Conservation (phyloP, 2,113 vertebrate species). For the Microcebus lehilahytsara region DNA sequence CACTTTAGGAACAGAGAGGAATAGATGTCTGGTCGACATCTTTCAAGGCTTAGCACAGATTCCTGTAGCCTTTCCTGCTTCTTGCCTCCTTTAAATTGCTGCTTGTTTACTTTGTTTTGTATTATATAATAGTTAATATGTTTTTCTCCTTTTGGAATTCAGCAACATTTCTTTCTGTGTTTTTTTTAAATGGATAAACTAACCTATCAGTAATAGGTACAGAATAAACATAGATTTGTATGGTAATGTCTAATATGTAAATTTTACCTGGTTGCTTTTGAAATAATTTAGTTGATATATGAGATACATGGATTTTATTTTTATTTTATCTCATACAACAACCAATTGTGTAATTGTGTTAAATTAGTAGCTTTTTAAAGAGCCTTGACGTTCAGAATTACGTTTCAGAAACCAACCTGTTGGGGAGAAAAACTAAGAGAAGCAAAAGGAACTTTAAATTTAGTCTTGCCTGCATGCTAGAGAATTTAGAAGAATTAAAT, state of each 20-base stretch:
- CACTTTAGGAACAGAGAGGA: background rate
- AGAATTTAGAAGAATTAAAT: conserved; percentile 28
- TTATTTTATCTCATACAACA: background rate
- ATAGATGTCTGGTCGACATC: background rate
- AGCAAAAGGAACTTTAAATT: background rate
- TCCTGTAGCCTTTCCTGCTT: background rate
- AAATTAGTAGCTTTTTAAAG: conserved; percentile 26
- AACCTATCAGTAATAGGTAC: background rate
- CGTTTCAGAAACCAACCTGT: conserved; percentile 6
- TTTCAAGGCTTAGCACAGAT: background rate
- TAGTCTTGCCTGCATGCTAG: background rate
- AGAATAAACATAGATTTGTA: background rate
- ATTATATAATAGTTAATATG: background rate
- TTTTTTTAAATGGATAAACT: background rate
- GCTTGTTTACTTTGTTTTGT: background rate
- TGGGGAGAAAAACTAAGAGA: background rate
- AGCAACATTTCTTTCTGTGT: background rate
- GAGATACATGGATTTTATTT: background rate
- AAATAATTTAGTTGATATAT: background rate
- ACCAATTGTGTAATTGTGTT: background rate
- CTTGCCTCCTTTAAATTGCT: background rate
- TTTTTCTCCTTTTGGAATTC: conserved; percentile 10
- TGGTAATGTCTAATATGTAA: background rate
- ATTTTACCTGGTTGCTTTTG: conserved; percentile 12
- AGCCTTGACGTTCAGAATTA: background rate